phyloP scores from a whole-genome alignment of 2,888 invertebrate genomes.

The Drosophila ezoana region DNA sequence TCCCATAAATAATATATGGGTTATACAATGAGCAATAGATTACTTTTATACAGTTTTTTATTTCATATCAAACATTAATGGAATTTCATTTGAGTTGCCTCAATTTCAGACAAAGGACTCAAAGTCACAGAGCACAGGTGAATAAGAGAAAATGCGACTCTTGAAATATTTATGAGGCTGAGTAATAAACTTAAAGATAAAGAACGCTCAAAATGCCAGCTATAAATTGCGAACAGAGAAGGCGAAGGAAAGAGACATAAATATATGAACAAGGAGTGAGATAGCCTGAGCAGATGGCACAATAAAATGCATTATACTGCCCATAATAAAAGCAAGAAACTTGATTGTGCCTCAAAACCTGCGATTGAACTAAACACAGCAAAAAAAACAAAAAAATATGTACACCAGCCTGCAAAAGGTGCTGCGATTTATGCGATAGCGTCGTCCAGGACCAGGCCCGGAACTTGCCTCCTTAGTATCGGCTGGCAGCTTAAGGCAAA shows the following conservation, averaged over 20 bases:
- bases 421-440: constrained; percentile 54
- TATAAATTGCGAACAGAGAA: constrained; percentile 57
- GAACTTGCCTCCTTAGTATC: constrained; percentile 20
- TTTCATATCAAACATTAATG: constrained; percentile 15
- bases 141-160: constrained; percentile 54
- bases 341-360: constrained; percentile 66
- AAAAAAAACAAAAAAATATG: constrained; percentile 19
- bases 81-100: constrained; percentile 13
- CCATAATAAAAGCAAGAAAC: constrained; percentile 71
- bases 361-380: constrained; percentile 40
- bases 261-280: constrained; percentile 27
- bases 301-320: constrained; percentile 69
- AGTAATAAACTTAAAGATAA: constrained; percentile 69
- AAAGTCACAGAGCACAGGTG: constrained; percentile 15
- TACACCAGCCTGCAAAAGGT: constrained; percentile 39
- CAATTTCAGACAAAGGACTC: constrained; percentile 4
- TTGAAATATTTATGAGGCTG: constrained; percentile 65
- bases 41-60: background rate
- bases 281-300: constrained; percentile 53
- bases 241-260: constrained; percentile 11
- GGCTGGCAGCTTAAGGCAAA: constrained; percentile 25
- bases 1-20: background rate
- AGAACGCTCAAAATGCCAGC: constrained; percentile 58
- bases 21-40: constrained; percentile 5
- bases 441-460: constrained; percentile 21